Evolutionary conservation across 2,797 vertebrate species (phyloP), one percentile per base, ranked within the genome.

Genomic region (Sebastes vulpes): DNA sequence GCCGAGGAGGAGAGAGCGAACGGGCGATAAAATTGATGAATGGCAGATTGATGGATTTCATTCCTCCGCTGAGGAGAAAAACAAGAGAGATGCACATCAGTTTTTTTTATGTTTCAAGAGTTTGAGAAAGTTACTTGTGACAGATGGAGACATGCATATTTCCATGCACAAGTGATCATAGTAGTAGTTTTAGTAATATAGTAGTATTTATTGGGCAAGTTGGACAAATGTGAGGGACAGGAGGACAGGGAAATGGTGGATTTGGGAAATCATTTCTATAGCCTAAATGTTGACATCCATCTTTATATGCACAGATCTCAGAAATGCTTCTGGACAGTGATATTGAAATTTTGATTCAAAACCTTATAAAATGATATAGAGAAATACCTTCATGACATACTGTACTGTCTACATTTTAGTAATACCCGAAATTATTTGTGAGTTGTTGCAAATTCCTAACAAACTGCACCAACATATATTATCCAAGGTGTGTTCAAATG

Each of bases 21-120:
- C 92, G 81, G 91, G 96, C 84, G 80, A 96, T 96, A 96, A 95
- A 96, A 96, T 96, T 97, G 97, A 98, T 98, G 96, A 96, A 98
- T 97, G 95, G 95, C 90, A 90, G 94, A 90, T 92, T 97, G 97
- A 98, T 97, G 96, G 96, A 97, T 97, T 97, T 97, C 90, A 96
- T 97, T 97, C 94, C 91, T 96, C 93, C 91, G 23, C 77, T 35
- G 92, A 91, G 86, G 81, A 88, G 85, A 85, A 94, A 92, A 92
- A 93, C 72, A 85, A 93, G 81, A 84, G 73, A 83, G 87, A 93
- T 93, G 81, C 74, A 91, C 83, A 74, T 79, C 68, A 69, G 20
- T 21, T 54, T 68, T 82, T 66, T 85, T 79, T 59, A 83, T 88
- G 85, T 84, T 91, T 84, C 25, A 20, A 77, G 75, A 92, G 82